These are phyloP conservation scores for Tetramorium simillimum DNA, from an alignment of 1,140 invertebrate species.

Conservation along the genomic window DNA sequence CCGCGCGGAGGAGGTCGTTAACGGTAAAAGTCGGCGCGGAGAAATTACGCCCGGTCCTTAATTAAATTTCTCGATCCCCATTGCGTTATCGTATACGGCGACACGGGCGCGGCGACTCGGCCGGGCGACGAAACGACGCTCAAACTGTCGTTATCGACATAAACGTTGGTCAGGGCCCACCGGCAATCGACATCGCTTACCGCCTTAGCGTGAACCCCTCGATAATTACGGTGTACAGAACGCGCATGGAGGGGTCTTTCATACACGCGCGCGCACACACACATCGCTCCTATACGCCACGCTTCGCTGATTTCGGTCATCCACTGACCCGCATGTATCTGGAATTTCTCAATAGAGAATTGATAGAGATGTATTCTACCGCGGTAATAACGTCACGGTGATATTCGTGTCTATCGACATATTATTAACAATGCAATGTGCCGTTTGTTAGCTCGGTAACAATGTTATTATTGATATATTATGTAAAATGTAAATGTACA, in stretches of 20 bases:
- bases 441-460: background rate
- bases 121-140: constrained; percentile 59
- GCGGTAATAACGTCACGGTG: constrained; percentile 25
- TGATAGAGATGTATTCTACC: constrained; percentile 41
- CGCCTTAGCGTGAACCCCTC: constrained; percentile 35
- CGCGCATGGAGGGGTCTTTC: constrained; percentile 29
- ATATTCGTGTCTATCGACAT: background rate
- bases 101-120: background rate
- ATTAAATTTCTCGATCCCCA: constrained; percentile 80
- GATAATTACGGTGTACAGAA: constrained; percentile 45
- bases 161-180: constrained; percentile 72
- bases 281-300: background rate
- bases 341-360: constrained; percentile 53
- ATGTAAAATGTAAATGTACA: background rate
- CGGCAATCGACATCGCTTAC: constrained; percentile 71
- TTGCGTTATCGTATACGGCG: constrained; percentile 68
- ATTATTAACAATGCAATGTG: background rate
- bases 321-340: constrained; percentile 14
- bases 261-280: background rate
- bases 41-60: constrained; percentile 77
- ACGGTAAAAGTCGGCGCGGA: constrained; percentile 64
- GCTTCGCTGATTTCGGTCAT: constrained; percentile 34
- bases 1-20: constrained; percentile 68
- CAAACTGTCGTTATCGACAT: constrained; percentile 76
- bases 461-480: background rate